These are phyloP conservation scores for Arge pagana DNA, from an alignment of 2,888 invertebrate genomes.

Conservation along the genomic window DNA sequence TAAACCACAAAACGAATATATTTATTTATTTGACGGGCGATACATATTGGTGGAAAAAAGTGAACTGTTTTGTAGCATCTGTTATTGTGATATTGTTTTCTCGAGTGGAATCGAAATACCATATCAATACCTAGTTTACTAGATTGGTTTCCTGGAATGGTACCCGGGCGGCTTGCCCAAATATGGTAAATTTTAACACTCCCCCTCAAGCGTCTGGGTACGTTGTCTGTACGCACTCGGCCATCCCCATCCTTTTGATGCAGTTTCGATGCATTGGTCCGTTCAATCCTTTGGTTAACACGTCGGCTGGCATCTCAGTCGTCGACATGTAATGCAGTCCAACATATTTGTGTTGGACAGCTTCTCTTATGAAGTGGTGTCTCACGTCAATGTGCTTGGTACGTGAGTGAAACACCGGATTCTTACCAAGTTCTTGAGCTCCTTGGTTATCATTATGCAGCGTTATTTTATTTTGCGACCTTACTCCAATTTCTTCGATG, in stretches of 20 bases:
- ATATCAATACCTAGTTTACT: no score
- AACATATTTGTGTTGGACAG: not conserved
- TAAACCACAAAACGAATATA: no score
- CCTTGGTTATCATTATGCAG: constrained; percentile 17
- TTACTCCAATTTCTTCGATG: constrained; percentile 1
- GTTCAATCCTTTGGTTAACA: constrained; percentile 20
- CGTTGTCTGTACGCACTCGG: no score
- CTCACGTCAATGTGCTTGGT: constrained; percentile 25
- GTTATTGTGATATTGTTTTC: no score
- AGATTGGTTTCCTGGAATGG: no score
- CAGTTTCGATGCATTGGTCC: constrained; percentile 3
- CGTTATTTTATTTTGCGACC: constrained; percentile 1
- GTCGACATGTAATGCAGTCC: constrained; percentile 11
- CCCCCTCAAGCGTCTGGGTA: not conserved
- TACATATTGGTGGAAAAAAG: no score
- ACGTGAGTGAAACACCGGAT: constrained; percentile 12
- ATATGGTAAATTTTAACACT: no score
- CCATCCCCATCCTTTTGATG: not conserved
- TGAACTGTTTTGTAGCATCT: no score
- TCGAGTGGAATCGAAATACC: no score
- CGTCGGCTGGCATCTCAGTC: constrained; percentile 19
- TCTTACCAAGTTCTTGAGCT: constrained; percentile 11
- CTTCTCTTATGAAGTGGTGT: constrained; percentile 23
- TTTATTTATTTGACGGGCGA: no score
- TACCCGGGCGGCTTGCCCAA: no score